Conservation (phyloP, 1,140 invertebrate species). For the Chymomyza costata region DNA sequence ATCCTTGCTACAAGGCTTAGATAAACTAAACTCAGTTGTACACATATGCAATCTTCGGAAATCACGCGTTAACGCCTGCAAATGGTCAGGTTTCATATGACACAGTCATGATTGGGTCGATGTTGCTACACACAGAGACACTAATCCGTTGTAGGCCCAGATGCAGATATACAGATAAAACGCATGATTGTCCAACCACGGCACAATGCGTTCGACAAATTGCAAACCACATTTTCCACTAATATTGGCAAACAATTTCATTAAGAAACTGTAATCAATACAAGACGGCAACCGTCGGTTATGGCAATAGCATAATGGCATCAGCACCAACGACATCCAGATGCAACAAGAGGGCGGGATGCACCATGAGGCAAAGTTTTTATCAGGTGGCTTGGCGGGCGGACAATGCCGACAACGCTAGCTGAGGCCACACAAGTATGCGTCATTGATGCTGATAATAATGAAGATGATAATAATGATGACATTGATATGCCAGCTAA, state of each 20-base stretch:
- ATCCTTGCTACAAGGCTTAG: conserved; percentile 6
- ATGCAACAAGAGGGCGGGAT: too few species aligned
- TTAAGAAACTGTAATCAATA: conserved; percentile 72
- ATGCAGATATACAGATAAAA: background rate
- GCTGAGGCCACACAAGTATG: conserved; percentile 10
- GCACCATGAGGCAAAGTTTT: conserved; percentile 17
- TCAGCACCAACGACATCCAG: too few species aligned
- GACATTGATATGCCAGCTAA: conserved; percentile 38
- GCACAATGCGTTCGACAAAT: conserved; percentile 43
- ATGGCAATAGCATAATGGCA: too few species aligned
- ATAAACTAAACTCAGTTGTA: too few species aligned
- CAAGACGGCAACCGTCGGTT: conserved; percentile 1
- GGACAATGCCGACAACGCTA: too few species aligned
- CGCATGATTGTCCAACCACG: conserved; percentile 10
- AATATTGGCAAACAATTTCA: conserved; percentile 75
- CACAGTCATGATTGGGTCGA: conserved; percentile 50
- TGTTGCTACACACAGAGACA: conserved; percentile 6
- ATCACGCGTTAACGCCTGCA: conserved; percentile 40
- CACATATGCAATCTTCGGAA: conserved; percentile 28
- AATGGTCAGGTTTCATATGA: conserved; percentile 38
- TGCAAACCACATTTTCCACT: conserved; percentile 73
- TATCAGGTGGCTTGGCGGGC: conserved; percentile 26
- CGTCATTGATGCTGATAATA: too few species aligned
- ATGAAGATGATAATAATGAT: conserved; percentile 9
- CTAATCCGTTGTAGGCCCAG: too few species aligned